Percentiles rank a stretch among this genome's conserved stretches.
These are phyloP conservation scores for Dasyornis broadbenti DNA, from an alignment of 2,113 vertebrate species.

Conservation along the genomic window DNA sequence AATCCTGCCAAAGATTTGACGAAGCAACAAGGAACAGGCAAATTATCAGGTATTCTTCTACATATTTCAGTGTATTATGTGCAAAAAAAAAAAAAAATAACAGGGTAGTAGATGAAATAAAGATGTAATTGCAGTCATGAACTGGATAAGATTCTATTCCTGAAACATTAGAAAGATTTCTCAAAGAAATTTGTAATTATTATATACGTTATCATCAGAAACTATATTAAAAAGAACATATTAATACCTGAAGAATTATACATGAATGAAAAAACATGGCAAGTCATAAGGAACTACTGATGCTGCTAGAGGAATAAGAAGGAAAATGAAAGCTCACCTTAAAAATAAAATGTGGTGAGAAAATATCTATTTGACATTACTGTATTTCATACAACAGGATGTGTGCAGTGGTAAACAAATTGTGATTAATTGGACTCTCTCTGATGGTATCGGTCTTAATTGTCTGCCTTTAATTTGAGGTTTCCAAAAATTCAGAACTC, in stretches of 20 bases:
- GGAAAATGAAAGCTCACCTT: not conserved
- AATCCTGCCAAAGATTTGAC: not conserved
- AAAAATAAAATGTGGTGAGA: not conserved
- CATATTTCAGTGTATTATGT: not conserved
- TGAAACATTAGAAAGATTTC: not conserved
- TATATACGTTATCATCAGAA: not conserved
- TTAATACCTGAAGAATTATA: not conserved
- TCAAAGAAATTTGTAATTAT: not conserved
- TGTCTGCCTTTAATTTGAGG: conserved; percentile 20
- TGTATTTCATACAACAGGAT: not conserved
- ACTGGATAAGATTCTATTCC: not conserved
- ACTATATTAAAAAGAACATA: not conserved
- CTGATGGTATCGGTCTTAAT: conserved; percentile 12
- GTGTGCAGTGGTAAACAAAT: not conserved
- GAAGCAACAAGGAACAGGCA: not conserved
- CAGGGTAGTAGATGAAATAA: not conserved
- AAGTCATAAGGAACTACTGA: not conserved
- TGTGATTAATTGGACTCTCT: conserved; percentile 12
- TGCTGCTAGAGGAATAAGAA: not conserved
- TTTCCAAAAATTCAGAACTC: conserved; percentile 21
- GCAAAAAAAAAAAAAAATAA: not conserved
- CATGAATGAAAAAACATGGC: not conserved
- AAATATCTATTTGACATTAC: not conserved
- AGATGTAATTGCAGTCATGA: not conserved
- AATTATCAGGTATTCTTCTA: not conserved